A percentile compares a stretch with the other conserved stretches of the same genome.
phyloP scores from a whole-genome alignment of 2,113 vertebrate genomes.

The Prochilodus magdalenae region DNA sequence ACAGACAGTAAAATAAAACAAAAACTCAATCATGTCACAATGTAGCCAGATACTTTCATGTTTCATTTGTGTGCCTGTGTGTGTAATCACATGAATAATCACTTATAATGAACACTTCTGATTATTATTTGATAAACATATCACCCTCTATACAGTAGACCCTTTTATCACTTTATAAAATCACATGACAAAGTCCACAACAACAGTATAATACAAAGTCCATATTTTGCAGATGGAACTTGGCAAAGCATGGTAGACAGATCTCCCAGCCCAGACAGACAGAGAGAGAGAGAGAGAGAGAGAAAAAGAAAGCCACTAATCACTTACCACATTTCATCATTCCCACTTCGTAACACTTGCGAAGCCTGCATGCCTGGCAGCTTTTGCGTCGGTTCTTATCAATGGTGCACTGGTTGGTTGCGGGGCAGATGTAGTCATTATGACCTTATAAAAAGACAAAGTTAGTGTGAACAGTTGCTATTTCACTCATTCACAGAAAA shows the following conservation, averaged over 20 bases:
- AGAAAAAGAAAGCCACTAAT: background rate
- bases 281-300: background rate
- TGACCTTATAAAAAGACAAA: conserved; percentile 79
- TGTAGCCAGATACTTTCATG: background rate
- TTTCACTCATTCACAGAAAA: background rate
- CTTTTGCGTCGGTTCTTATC: conserved; percentile 98
- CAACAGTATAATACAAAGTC: conserved; percentile 41
- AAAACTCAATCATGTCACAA: background rate
- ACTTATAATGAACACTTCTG: too few relatives aligned
- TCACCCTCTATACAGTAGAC: background rate
- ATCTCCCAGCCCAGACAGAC: background rate
- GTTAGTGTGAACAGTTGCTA: background rate
- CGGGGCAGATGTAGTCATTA: conserved; percentile 97
- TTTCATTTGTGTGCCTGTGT: background rate
- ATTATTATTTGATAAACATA: background rate
- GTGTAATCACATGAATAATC: background rate
- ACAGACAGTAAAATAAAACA: background rate
- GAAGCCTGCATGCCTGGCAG: conserved; percentile 95
- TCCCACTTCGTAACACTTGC: conserved; percentile 96
- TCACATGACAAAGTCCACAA: conserved; percentile 24
- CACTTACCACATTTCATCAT: conserved; percentile 96
- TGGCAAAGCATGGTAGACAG: conserved; percentile 2
- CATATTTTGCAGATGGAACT: conserved; percentile 13
- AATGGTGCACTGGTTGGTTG: conserved; percentile 97
- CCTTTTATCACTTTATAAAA: background rate